Percentiles rank a stretch among this genome's conserved stretches.
Conservation (phyloP, 1,140 invertebrate species). For the Brachionus rotundiformis region DNA sequence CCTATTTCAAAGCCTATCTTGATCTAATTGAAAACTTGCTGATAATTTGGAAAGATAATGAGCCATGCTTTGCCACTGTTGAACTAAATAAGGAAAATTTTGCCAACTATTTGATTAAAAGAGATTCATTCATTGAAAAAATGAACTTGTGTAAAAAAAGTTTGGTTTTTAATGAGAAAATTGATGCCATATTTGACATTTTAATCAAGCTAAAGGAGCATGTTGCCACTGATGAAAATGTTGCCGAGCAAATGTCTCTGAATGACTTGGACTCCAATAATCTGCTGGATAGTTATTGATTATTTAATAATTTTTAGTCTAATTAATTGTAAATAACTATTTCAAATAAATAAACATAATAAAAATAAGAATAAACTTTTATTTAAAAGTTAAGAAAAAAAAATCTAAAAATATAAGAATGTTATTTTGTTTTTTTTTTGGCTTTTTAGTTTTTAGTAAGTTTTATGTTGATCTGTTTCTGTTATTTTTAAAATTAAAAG, state of each 20-base stretch:
- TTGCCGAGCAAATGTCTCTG: neutral
- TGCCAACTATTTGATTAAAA: neutral
- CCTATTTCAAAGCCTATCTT: neutral
- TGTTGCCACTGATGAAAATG: neutral
- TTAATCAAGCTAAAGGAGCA: neutral
- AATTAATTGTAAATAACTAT: too few species aligned
- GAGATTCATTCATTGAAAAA: neutral
- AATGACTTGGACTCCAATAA: neutral
- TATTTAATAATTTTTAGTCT: too few species aligned
- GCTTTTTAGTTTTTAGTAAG: too few species aligned
- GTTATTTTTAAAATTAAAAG: too few species aligned
- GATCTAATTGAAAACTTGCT: neutral
- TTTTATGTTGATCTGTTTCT: too few species aligned
- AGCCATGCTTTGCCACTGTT: neutral
- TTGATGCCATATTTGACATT: neutral
- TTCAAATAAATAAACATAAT: neutral
- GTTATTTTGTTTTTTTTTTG: too few species aligned
- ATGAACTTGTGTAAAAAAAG: neutral
- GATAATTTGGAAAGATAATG: neutral
- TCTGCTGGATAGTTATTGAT: neutral
- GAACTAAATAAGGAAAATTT: neutral
- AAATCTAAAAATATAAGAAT: too few species aligned
- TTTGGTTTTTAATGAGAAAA: neutral
- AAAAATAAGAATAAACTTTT: too few species aligned
- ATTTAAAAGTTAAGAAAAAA: too few species aligned